Evolutionary conservation across 2,888 invertebrate genomes (phyloP).

Genomic region (Sussaba pulchella): DNA sequence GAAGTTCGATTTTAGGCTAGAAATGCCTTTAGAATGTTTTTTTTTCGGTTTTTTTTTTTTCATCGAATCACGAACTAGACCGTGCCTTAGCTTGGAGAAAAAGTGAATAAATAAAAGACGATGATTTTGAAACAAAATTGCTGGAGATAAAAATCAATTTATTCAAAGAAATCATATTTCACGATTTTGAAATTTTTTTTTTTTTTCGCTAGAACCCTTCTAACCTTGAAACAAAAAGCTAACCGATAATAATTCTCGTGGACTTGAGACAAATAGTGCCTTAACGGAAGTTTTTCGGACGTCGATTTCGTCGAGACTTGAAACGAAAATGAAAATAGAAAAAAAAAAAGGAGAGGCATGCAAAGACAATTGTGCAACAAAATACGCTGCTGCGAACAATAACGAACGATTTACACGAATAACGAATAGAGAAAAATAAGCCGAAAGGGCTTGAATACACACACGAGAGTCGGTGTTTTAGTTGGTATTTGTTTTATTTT

Average conservation of each 20-base stretch:
- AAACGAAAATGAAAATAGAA: too few species aligned
- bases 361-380: constrained; percentile 27
- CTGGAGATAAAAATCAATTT: constrained; percentile 45
- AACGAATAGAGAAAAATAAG: constrained; percentile 38
- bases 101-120: constrained; percentile 23
- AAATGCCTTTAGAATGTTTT: constrained; percentile 79
- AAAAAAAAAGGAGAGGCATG: constrained; percentile 15
- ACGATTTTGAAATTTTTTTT: constrained; percentile 22
- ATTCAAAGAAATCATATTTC: constrained; percentile 59
- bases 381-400: constrained; percentile 31
- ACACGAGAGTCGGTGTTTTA: constrained; percentile 59
- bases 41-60: constrained; percentile 66
- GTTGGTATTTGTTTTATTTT: constrained; percentile 72
- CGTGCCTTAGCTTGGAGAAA: constrained; percentile 80
- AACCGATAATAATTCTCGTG: constrained; percentile 62
- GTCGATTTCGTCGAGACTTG: constrained; percentile 39
- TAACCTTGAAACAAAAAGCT: constrained; percentile 58
- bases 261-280: constrained; percentile 68
- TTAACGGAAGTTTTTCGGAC: constrained; percentile 58
- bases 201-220: constrained; percentile 38
- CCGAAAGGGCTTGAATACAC: constrained; percentile 18
- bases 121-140: constrained; percentile 21
- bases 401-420: constrained; percentile 44
- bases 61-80: constrained; percentile 73
- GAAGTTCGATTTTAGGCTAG: constrained; percentile 63